phyloP scores from a whole-genome alignment of 2,797 vertebrate genomes.

The Schizopygopsis pylzovi region DNA sequence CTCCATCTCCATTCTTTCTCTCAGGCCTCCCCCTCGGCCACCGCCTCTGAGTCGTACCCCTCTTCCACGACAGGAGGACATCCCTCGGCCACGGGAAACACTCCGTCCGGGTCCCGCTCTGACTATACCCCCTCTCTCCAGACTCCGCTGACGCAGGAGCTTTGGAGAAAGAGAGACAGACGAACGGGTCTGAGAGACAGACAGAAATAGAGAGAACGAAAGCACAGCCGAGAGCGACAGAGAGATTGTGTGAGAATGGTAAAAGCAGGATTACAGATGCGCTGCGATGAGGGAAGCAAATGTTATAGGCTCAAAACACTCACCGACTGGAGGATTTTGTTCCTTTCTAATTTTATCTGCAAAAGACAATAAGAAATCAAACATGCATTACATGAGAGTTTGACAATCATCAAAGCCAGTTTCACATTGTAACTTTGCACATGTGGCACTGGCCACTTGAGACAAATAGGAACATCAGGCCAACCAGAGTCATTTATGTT shows the following conservation, averaged over 20 bases:
- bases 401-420: no score
- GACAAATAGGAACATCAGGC: not conserved
- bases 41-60: slow-evolving; percentile 77
- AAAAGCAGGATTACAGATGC: slow-evolving; percentile 1
- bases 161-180: slow-evolving; percentile 73
- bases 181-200: slow-evolving; percentile 70
- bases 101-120: slow-evolving; percentile 44
- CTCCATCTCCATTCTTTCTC: slow-evolving; percentile 54
- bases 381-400: not conserved
- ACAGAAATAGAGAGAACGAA: slow-evolving; percentile 12
- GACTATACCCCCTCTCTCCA: slow-evolving; percentile 71
- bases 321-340: slow-evolving; percentile 77
- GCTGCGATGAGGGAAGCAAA: slow-evolving; percentile 13
- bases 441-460: not conserved
- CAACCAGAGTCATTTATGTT: no score
- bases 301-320: slow-evolving; percentile 56
- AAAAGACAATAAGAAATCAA: slow-evolving; percentile 50
- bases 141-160: slow-evolving; percentile 70
- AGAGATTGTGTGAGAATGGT: slow-evolving; percentile 10
- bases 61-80: slow-evolving; percentile 62
- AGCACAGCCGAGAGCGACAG: slow-evolving; percentile 21
- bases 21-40: slow-evolving; percentile 67
- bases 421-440: not conserved
- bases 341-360: slow-evolving; percentile 82
- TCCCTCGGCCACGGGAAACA: slow-evolving; percentile 69